A percentile compares a stretch with the other conserved stretches of the same genome.
phyloP scores from a whole-genome alignment of 2,113 vertebrate species.

The Zapornia atra region DNA sequence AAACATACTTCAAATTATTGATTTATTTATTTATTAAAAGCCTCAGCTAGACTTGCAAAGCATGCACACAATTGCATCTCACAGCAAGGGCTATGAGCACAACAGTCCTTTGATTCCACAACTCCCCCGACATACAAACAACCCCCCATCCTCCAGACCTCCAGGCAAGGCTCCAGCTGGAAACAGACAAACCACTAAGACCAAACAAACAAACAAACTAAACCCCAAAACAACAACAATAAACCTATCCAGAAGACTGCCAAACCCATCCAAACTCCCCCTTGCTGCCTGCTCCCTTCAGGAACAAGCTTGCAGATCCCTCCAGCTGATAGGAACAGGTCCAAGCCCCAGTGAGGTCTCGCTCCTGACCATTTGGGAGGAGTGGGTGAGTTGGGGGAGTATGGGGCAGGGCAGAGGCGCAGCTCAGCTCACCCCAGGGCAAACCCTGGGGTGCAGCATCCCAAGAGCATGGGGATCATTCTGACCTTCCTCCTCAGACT shows the following conservation, averaged over 20 bases:
- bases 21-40: background rate
- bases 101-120: constrained; percentile 15
- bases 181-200: background rate
- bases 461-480: rapidly evolving
- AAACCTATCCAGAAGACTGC: background rate
- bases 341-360: background rate
- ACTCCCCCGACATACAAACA: background rate
- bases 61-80: background rate
- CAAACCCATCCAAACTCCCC: background rate
- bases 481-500: background rate
- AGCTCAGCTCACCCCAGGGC: background rate
- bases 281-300: background rate
- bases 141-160: background rate
- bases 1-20: background rate
- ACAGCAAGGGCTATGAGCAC: background rate
- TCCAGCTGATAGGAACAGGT: background rate
- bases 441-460: rapidly evolving
- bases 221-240: background rate
- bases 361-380: background rate
- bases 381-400: background rate
- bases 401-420: background rate
- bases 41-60: background rate
- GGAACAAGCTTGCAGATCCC: background rate
- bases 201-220: constrained; percentile 1
- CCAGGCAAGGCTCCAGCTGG: constrained; percentile 10